Evolutionary conservation across 2,888 invertebrate genomes (phyloP), one percentile per base, ranked within the genome.

Genomic region (Perizoma affinitatum): DNA sequence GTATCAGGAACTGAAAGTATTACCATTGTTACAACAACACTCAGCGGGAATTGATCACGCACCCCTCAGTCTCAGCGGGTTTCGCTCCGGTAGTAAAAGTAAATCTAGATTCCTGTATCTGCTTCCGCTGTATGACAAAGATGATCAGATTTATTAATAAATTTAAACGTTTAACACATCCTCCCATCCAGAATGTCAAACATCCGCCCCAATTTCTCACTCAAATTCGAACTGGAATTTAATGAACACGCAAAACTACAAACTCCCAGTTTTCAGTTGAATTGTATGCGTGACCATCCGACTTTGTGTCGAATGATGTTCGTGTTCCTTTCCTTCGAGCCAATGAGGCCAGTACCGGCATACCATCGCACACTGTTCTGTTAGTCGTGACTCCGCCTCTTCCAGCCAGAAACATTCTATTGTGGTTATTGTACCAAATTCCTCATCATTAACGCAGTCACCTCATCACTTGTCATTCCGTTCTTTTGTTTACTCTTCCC

Each of bases 341-440:
- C 42, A 44, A 22, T 22, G 44, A 70, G 73, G 75, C 79, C 80
- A 78, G 79, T 85, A 83, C 79, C 80, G 78, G 79, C 85, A 83
- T 84, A 82, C 83, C 84, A 75, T 71, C 71, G 65, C 74, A 73
- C 50, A 45, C 54, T 59, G 51, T 58, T 64, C 51, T 55, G 58
- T 72, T 73, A 77, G 78, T 83, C 83, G 84, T 83, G 83, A 83
- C 84, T 84, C 77, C 81, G 86, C 84, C 88, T 85, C 82, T 22
- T 22, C 22, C 82, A 82, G 84, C 76, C 79, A 87, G 86, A 90
- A 89, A 89, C 87, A 89, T 87, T 89, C 87, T 90, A 88, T 88
- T 87, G 90, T 90, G 87, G 85, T 86, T 88, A 86, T 85, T 85
- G 87, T 88, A 88, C 90, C 86, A 83, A 89, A 91, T 90, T 88